Base-by-base conservation (phyloP, 2,888 invertebrate genomes). In the Troilus luridus region DNA sequence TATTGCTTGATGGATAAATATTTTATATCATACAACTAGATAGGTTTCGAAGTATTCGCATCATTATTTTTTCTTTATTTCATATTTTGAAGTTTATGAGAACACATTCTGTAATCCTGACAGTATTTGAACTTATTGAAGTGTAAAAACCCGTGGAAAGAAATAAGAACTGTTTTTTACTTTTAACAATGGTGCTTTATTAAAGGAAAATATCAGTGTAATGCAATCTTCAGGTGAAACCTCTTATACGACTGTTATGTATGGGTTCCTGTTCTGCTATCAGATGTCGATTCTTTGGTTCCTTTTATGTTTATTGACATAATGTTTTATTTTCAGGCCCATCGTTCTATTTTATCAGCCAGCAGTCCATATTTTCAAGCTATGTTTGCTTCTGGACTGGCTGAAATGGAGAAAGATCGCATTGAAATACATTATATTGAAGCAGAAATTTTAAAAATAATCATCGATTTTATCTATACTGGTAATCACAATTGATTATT, bases 281-380 rank as follows among this genome's bases (percentile, higher is more conserved):
- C 5, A 21, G 6, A 1, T 21, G 9, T 64, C 10, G 12, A 0
- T 11, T 24, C 6, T 54, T 81, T 1, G 9, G 21, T 21, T 54
- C 7, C 8, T 56, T 85, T 85, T 1, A 21, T 85, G 2, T 21
- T 58, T 85, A n/a, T n/a, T 85, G 12, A 21, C 12, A 56, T 85
- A 14, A 85, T 56, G 10, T 54, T 85, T 0, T 21, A 56, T 91
- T 95, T 95, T 85, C 94, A 97, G 96, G 98, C 97, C 91, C 98
- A 98, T 94, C 95, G 97, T 93, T 97, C 97, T 24, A 96, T 98
- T 17, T 94, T 98, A 92, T 97, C 98, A 93, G 98, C 98, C 11
- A 97, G 97, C 93, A 98, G 98, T 94, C 97, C 97, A 91, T 98
- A 98, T 94, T 98, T 98, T 94, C 97, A 98, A 94, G 98, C 98